These are phyloP conservation scores for Pteropus alecto DNA, from an alignment of 2,113 vertebrate species.

Conservation along the genomic window DNA sequence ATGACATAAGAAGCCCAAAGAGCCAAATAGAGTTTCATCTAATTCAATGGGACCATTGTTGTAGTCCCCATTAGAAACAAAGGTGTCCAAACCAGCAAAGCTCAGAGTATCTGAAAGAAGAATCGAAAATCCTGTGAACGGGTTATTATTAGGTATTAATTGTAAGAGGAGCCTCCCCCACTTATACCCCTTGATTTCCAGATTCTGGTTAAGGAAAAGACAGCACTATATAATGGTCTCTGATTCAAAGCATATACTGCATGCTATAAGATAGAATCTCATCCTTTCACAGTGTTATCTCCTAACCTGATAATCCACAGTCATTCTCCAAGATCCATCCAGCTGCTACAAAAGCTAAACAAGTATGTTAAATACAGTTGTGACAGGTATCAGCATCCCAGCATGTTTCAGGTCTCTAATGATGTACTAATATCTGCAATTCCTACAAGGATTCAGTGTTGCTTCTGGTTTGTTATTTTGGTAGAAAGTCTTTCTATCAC, in stretches of 20 bases:
- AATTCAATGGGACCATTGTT: neutral
- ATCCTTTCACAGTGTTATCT: neutral
- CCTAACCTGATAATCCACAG: neutral
- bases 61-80: neutral
- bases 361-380: neutral
- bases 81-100: neutral
- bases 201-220: neutral
- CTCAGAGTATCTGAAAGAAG: neutral
- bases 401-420: neutral
- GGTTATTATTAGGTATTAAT: neutral
- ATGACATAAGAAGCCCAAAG: slow-evolving; percentile 8
- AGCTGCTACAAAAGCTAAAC: neutral
- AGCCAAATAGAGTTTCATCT: slow-evolving; percentile 4
- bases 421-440: neutral
- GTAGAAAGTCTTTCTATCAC: neutral
- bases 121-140: neutral
- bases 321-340: neutral
- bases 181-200: neutral
- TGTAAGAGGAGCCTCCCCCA: neutral
- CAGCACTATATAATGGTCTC: neutral
- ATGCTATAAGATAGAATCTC: neutral
- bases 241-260: neutral
- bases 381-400: neutral
- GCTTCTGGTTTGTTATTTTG: neutral
- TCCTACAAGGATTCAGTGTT: neutral